Percentiles rank a stretch among this genome's conserved stretches.
These are phyloP conservation scores for Stegana nigrithorax DNA, from an alignment of 2,888 invertebrate genomes.

Conservation along the genomic window DNA sequence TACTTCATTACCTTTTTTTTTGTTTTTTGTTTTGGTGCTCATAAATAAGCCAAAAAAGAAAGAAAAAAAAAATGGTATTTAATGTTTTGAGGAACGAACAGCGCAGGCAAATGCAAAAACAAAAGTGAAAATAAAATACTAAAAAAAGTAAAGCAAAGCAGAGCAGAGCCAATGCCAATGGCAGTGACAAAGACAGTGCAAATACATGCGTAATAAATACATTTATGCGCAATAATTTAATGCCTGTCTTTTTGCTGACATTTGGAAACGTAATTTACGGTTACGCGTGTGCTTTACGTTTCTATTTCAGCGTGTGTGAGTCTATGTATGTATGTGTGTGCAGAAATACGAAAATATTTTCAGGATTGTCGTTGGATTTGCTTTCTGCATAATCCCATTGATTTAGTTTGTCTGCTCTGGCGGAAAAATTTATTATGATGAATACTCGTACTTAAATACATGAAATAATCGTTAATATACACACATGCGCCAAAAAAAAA, in stretches of 20 bases:
- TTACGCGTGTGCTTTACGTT: too few species aligned
- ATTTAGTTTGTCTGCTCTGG: slow-evolving; percentile 8
- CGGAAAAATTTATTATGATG: slow-evolving; percentile 32
- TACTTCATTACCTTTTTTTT: too few species aligned
- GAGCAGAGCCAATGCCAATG: neutral
- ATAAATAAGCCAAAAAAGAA: neutral
- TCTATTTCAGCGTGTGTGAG: neutral
- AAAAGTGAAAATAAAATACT: slow-evolving; percentile 8
- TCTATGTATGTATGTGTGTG: slow-evolving; percentile 8
- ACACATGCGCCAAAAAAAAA: neutral
- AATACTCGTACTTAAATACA: too few species aligned
- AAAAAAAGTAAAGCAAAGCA: neutral
- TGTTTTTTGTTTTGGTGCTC: too few species aligned
- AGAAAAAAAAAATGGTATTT: neutral
- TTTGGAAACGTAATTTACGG: slow-evolving; percentile 32
- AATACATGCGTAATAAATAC: slow-evolving; percentile 19
- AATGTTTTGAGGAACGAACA: too few species aligned
- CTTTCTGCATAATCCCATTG: neutral
- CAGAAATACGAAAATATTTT: slow-evolving; percentile 15
- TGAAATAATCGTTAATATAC: too few species aligned
- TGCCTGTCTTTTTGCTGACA: slow-evolving; percentile 17
- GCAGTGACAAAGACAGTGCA: neutral
- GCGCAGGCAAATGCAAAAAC: neutral
- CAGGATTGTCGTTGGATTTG: neutral
- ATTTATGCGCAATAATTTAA: slow-evolving; percentile 24